Evolutionary conservation across 1,140 invertebrate genomes (phyloP).

Genomic region (Delia radicum): DNA sequence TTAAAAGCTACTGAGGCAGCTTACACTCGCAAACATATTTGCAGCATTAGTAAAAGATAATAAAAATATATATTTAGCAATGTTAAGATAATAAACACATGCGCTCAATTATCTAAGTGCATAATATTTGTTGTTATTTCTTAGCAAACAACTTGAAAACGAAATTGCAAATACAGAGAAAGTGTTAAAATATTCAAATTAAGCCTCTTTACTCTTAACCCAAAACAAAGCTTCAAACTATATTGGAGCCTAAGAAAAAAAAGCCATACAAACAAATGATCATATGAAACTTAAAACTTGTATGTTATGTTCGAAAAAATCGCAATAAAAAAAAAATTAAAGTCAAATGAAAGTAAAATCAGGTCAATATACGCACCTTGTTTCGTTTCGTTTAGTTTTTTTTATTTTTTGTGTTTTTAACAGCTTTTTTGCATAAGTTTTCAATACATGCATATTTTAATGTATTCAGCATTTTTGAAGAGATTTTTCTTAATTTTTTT

Average conservation of each 20-base stretch:
- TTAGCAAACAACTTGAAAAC: not conserved
- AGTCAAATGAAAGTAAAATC: slow-evolving; percentile 38
- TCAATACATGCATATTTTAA: not conserved
- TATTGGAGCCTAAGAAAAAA: not conserved
- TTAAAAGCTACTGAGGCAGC: not conserved
- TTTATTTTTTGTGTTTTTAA: not conserved
- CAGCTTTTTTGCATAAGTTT: not conserved
- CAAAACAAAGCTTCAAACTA: not conserved
- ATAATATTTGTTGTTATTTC: not conserved
- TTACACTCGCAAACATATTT: not conserved
- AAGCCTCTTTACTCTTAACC: not conserved
- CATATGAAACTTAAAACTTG: not conserved
- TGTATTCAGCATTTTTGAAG: not conserved
- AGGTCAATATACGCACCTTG: slow-evolving; percentile 30
- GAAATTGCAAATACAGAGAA: not conserved
- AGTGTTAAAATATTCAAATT: not conserved
- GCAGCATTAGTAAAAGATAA: not conserved
- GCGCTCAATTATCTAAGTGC: not conserved
- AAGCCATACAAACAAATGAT: not conserved
- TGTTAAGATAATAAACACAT: not conserved
- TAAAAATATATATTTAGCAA: not conserved
- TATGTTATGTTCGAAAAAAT: not conserved
- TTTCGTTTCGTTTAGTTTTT: slow-evolving; percentile 15
- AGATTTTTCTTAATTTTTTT: slow-evolving; percentile 1
- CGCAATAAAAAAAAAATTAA: not conserved